Percentiles rank a stretch among this genome's conserved stretches.
Evolutionary conservation across 1,140 invertebrate species (phyloP).

Genomic region (Drosophila neocordata): DNA sequence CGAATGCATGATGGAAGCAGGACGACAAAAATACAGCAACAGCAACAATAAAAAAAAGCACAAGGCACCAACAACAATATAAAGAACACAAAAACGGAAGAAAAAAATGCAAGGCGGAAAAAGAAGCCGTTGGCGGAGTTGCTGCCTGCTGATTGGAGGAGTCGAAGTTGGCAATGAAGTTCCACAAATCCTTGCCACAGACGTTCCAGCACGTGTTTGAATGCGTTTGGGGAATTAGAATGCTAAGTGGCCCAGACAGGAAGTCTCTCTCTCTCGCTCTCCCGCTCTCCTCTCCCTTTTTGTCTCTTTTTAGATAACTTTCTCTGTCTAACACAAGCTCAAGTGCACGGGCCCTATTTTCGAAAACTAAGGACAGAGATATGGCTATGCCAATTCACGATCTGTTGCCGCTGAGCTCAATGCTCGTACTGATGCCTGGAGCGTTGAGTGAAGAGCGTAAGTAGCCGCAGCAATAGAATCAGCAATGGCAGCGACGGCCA

Average conservation of each 20-base stretch:
- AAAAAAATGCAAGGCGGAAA: slow-evolving; percentile 1
- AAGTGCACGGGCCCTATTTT: no score
- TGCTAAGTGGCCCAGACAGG: slow-evolving; percentile 62
- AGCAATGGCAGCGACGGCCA: slow-evolving; percentile 32
- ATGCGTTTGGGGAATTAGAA: slow-evolving; percentile 47
- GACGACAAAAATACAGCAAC: slow-evolving; percentile 16
- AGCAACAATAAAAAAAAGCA: slow-evolving; percentile 2
- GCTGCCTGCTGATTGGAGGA: slow-evolving; percentile 53
- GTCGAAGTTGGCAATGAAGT: slow-evolving; percentile 12
- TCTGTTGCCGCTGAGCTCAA: slow-evolving; percentile 70
- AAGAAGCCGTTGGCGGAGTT: slow-evolving; percentile 15
- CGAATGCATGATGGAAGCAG: slow-evolving; percentile 70
- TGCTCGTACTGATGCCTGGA: slow-evolving; percentile 68
- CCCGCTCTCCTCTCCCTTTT: background rate
- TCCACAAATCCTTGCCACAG: slow-evolving; percentile 56
- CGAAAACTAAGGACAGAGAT: background rate
- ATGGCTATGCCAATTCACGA: slow-evolving; percentile 20
- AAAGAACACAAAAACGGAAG: slow-evolving; percentile 21
- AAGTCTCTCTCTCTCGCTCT: slow-evolving; percentile 29
- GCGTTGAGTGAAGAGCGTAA: slow-evolving; percentile 59
- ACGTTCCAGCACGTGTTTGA: slow-evolving; percentile 66
- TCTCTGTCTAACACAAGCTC: no score
- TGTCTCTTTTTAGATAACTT: background rate
- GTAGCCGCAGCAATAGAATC: slow-evolving; percentile 33
- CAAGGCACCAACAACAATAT: background rate